Percentiles rank a stretch among this genome's conserved stretches.
These are phyloP conservation scores for Ameiurus melas DNA, from an alignment of 2,113 vertebrate species.

Conservation along the genomic window DNA sequence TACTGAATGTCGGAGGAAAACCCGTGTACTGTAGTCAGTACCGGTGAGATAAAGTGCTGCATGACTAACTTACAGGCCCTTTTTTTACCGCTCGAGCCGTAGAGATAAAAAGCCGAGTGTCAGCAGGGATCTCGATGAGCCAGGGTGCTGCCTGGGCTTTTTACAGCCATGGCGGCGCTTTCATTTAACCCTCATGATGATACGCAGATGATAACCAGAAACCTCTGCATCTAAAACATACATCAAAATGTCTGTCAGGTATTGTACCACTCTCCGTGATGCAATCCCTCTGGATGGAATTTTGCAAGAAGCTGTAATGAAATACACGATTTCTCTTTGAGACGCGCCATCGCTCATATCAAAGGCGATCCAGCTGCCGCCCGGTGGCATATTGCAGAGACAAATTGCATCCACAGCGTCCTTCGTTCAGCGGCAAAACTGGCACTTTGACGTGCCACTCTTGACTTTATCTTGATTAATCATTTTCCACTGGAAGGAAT, in stretches of 20 bases:
- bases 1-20: background rate
- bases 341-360: slow-evolving; percentile 15
- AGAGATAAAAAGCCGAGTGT: slow-evolving; percentile 12
- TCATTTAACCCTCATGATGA: slow-evolving; percentile 25
- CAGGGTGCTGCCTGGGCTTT: background rate
- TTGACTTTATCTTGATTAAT: slow-evolving; percentile 48
- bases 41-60: background rate
- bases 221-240: slow-evolving; percentile 25
- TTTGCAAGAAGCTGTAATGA: slow-evolving; percentile 10
- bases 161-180: background rate
- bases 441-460: slow-evolving; percentile 28
- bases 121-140: slow-evolving; percentile 20
- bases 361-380: slow-evolving; percentile 12
- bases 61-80: slow-evolving; percentile 10
- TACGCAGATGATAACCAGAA: slow-evolving; percentile 4
- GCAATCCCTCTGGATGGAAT: background rate
- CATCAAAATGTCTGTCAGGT: slow-evolving; percentile 27
- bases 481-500: slow-evolving; percentile 37
- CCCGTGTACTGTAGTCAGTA: background rate
- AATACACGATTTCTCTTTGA: slow-evolving; percentile 28
- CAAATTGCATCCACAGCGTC: slow-evolving; percentile 38
- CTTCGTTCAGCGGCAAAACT: slow-evolving; percentile 31
- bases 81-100: background rate
- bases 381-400: slow-evolving; percentile 11
- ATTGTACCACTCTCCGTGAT: background rate